Conservation (phyloP, 2,113 vertebrate genomes). For the Cavia porcellus region DNA sequence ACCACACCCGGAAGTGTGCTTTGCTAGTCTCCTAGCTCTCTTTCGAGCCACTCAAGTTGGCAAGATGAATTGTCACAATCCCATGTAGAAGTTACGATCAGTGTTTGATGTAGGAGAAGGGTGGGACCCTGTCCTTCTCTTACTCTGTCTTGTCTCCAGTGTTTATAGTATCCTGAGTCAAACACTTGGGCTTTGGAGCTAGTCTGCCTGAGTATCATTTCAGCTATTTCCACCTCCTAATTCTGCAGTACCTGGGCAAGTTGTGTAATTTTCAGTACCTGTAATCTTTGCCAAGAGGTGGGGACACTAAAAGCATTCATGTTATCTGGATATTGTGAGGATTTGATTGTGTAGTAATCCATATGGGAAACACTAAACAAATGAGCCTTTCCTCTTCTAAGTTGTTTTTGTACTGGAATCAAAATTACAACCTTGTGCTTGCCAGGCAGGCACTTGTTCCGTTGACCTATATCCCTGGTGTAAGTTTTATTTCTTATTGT, state of each 20-base stretch:
- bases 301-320: neutral
- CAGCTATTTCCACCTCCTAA: neutral
- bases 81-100: neutral
- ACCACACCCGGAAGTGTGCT: neutral
- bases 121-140: neutral
- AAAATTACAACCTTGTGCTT: no score
- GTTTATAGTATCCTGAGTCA: neutral
- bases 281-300: neutral
- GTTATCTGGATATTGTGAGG: neutral
- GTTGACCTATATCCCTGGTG: no score
- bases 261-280: neutral
- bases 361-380: neutral
- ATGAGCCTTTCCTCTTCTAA: neutral
- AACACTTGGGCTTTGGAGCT: neutral
- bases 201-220: neutral
- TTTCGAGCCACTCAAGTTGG: neutral
- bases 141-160: neutral
- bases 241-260: neutral
- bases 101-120: neutral
- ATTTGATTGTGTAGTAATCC: neutral
- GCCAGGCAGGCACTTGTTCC: no score
- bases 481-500: conserved; percentile 26
- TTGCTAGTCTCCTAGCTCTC: neutral
- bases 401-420: no score
- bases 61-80: neutral